Conservation (phyloP, 2,797 vertebrate genomes). For the Dendrocincla fuliginosa region DNA sequence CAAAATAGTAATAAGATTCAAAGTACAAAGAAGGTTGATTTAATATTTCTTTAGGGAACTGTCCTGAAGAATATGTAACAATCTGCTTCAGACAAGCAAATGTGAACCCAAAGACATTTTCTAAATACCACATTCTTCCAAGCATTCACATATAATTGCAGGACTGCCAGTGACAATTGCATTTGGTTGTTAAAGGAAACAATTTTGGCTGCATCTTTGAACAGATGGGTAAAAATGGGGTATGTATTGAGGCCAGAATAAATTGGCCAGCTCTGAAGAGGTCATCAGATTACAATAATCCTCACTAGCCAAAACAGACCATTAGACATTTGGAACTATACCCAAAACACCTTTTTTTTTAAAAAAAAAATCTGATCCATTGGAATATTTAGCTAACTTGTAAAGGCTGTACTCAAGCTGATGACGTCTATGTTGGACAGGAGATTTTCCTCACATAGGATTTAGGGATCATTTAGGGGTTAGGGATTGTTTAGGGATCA, state of each 20-base stretch:
- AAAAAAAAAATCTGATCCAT: not conserved
- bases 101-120: conserved; percentile 58
- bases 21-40: conserved; percentile 49
- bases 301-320: conserved; percentile 29
- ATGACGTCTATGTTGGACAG: not conserved
- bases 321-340: not conserved
- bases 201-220: conserved; percentile 27
- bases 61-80: conserved; percentile 46
- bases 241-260: conserved; percentile 15
- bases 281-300: conserved; percentile 38
- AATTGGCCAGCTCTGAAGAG: conserved; percentile 33
- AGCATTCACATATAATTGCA: conserved; percentile 8
- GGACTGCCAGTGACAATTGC: not conserved
- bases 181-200: conserved; percentile 17
- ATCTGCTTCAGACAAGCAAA: conserved; percentile 56
- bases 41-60: conserved; percentile 35
- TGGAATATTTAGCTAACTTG: not conserved
- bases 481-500: not conserved
- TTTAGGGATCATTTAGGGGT: not conserved
- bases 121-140: conserved; percentile 31
- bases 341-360: not conserved
- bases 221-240: conserved; percentile 38
- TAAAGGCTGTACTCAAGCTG: not conserved
- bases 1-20: conserved; percentile 31
- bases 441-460: not conserved